Percentiles rank a stretch among this genome's conserved stretches.
phyloP scores from a whole-genome alignment of 2,113 vertebrate species.

The Pithys albifrons region DNA sequence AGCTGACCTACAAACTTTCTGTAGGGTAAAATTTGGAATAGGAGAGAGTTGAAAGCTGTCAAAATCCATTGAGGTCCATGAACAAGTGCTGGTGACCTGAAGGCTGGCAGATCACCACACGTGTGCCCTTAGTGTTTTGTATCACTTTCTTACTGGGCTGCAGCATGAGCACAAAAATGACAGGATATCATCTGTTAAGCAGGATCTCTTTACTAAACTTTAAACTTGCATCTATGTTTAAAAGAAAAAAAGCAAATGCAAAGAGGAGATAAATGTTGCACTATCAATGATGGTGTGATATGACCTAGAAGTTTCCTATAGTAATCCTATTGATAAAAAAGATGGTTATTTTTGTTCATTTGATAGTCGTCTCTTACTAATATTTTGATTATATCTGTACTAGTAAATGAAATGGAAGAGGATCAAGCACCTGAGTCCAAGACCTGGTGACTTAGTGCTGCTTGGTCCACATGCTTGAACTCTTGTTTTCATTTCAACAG shows the following conservation, averaged over 20 bases:
- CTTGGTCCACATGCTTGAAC: accelerated
- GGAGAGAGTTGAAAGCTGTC: neutral
- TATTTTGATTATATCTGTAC: neutral
- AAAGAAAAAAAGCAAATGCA: neutral
- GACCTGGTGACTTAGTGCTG: neutral
- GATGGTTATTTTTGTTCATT: neutral
- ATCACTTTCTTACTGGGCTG: neutral
- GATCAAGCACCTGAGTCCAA: neutral
- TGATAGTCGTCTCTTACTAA: neutral
- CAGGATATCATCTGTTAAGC: neutral
- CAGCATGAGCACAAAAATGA: neutral
- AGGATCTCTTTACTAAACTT: neutral
- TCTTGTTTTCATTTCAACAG: neutral
- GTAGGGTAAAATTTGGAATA: neutral
- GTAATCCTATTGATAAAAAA: neutral
- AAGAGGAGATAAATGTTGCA: neutral
- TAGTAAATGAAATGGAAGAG: neutral
- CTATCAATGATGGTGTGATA: neutral
- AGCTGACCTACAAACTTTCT: neutral
- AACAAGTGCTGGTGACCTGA: neutral
- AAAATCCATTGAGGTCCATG: neutral
- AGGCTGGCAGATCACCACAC: neutral
- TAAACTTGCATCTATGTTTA: neutral
- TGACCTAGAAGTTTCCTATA: neutral
- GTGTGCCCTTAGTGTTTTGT: accelerated